Evolutionary conservation across 2,113 vertebrate genomes (phyloP).

Genomic region (Garra rufa): DNA sequence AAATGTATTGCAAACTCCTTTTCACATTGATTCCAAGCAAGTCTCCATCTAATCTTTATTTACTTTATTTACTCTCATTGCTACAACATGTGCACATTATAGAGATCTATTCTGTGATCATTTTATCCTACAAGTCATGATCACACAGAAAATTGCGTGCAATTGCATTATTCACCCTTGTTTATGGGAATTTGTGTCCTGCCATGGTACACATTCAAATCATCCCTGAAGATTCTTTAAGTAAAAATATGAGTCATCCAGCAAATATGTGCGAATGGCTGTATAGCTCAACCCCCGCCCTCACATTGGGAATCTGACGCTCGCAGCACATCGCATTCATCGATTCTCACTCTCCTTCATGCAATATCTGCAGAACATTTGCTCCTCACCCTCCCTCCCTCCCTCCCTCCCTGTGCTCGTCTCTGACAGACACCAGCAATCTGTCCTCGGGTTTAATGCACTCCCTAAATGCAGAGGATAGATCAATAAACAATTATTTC

Average conservation of each 20-base stretch:
- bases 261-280: background rate
- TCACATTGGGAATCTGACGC: background rate
- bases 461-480: slow-evolving; percentile 62
- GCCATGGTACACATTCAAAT: background rate
- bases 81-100: background rate
- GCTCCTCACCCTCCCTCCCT: slow-evolving; percentile 4
- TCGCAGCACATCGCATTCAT: slow-evolving; percentile 28
- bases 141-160: background rate
- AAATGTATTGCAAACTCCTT: background rate
- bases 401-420: too few species aligned
- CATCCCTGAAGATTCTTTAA: background rate
- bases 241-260: slow-evolving; percentile 9
- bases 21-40: background rate
- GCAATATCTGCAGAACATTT: slow-evolving; percentile 51
- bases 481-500: slow-evolving; percentile 66
- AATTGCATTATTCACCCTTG: background rate
- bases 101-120: background rate
- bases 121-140: background rate
- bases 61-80: background rate
- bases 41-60: too few species aligned
- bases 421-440: slow-evolving; percentile 56
- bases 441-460: slow-evolving; percentile 62
- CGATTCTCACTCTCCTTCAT: slow-evolving; percentile 44
- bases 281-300: background rate
- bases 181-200: background rate